phyloP scores from a whole-genome alignment of 2,888 invertebrate species.

The Scrobipalpa costella region DNA sequence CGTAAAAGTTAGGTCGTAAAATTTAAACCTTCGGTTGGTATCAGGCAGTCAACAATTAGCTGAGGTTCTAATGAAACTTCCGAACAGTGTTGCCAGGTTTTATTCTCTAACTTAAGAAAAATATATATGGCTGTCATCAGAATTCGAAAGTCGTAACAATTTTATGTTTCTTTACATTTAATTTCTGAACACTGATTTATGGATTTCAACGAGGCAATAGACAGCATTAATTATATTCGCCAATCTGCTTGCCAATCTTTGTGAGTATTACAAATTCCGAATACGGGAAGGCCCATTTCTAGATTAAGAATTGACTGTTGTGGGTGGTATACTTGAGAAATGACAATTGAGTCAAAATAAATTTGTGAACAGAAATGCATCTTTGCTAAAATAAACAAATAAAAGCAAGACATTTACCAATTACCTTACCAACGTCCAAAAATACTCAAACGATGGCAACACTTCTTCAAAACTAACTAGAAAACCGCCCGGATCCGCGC shows the following conservation, averaged over 20 bases:
- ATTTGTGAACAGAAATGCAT: no score
- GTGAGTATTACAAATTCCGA: no score
- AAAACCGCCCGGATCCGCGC: constrained; percentile 57
- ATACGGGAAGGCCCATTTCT: no score
- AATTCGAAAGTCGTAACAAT: background rate
- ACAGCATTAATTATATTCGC: no score
- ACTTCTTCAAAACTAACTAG: constrained; percentile 61
- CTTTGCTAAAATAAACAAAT: no score
- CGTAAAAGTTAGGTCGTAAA: constrained; percentile 67
- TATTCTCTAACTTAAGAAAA: background rate
- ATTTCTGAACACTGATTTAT: no score
- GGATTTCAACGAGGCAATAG: no score
- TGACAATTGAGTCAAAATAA: no score
- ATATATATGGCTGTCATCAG: background rate
- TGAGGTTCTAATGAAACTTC: constrained; percentile 33
- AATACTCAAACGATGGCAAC: background rate
- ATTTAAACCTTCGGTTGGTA: constrained; percentile 62
- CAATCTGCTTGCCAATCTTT: no score
- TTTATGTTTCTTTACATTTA: background rate
- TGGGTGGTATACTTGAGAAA: no score
- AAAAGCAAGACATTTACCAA: no score
- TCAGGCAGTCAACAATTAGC: constrained; percentile 75
- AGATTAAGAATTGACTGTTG: no score
- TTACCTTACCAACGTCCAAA: background rate
- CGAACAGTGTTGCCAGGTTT: constrained; percentile 2